Percentiles rank a stretch among this genome's conserved stretches.
These are phyloP conservation scores for Scaptomyza parva DNA, from an alignment of 2,888 invertebrate species.

Conservation along the genomic window DNA sequence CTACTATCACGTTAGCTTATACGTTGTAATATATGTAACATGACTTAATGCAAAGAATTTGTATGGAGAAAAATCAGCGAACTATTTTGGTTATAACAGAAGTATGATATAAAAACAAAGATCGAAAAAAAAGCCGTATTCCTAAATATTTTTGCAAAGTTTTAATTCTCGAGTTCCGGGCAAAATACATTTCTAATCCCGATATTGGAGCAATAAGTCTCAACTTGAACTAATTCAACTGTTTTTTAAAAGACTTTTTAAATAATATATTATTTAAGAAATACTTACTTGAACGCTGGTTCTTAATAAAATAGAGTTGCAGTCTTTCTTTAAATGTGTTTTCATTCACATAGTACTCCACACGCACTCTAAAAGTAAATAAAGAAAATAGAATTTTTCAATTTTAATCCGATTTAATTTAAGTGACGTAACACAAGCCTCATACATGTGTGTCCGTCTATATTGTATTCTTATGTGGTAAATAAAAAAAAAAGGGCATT, in stretches of 20 bases:
- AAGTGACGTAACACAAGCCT: constrained; percentile 28
- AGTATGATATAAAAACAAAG: too few species aligned
- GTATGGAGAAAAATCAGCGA: neutral
- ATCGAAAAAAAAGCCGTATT: too few species aligned
- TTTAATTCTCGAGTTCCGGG: too few species aligned
- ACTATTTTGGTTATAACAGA: neutral
- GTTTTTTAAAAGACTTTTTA: neutral
- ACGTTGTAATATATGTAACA: too few species aligned
- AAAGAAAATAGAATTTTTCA: constrained; percentile 13
- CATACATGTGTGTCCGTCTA: too few species aligned
- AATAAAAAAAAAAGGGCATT: constrained; percentile 30
- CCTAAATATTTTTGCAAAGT: too few species aligned
- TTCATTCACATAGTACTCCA: constrained; percentile 99
- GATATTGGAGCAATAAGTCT: too few species aligned
- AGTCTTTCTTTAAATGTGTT: constrained; percentile 99
- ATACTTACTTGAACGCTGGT: constrained; percentile 99
- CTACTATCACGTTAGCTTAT: too few species aligned
- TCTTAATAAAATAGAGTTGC: constrained; percentile 99
- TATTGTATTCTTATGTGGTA: constrained; percentile 19
- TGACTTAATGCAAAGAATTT: neutral
- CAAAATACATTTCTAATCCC: too few species aligned
- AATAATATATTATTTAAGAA: neutral
- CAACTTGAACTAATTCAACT: neutral
- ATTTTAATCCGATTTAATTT: constrained; percentile 14
- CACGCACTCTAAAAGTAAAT: constrained; percentile 93